Evolutionary conservation across 2,113 vertebrate species (phyloP), one percentile per base, ranked within the genome.

Genomic region (Sus scrofa): DNA sequence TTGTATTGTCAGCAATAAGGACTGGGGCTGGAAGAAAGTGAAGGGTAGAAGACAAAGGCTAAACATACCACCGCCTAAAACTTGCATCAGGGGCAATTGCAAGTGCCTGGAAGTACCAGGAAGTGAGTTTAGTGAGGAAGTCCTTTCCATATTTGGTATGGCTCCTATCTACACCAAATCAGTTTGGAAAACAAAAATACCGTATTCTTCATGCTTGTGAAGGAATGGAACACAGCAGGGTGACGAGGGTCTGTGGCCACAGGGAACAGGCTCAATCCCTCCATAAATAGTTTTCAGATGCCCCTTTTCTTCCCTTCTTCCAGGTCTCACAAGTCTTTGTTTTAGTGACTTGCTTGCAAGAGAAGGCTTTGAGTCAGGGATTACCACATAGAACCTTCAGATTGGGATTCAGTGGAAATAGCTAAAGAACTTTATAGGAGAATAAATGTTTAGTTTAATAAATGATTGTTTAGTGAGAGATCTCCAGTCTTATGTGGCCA

Each of bases 21-120:
- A 44, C 3, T 75, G 50, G 13, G 19, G 26, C 70, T 67, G 34
- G 27, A 87, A 87, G 37, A 81, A 68, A 60, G 4, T 63, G 22
- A 86, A 68, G 39, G 7, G 1, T 44, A 15, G 67, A 91, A 92
- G 27, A 30, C 63, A 77, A 62, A 52, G n/a, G 0, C 67, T 37
- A 77, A 26, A 24, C 27, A 71, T 14, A 22, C 20, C 13, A 44
- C 18, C 5, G 32, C 30, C 32, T 75, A 60, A 67, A 65, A 68
- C 19, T 83, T 37, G 1, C 19, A 34, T 37, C 30, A 44, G 84
- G 54, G 50, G 81, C 81, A 94, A 39, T 6, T 56, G 18, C 68
- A 84, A 93, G 56, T 56, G 65, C 39, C 91, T 93, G 56, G 81
- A 94, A 58, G 73, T 1, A 79, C 8, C 44, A 91, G 87, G 84